Conservation (phyloP, 2,113 vertebrate species). For the Catagonus wagneri region DNA sequence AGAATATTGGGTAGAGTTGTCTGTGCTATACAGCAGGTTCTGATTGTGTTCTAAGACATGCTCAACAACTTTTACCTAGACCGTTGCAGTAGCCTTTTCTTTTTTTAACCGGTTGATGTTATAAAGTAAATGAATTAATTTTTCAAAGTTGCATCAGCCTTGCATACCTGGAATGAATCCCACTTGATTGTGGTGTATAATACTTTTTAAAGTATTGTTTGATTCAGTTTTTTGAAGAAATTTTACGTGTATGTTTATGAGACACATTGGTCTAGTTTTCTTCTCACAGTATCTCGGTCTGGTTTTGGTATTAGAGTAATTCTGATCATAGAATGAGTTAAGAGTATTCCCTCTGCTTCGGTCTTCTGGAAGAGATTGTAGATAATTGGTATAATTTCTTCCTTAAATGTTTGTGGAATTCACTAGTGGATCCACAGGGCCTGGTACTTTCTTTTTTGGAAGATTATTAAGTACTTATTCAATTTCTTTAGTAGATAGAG, state of each 20-base stretch:
- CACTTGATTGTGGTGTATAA: background rate
- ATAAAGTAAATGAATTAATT: background rate
- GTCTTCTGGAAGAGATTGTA: slow-evolving; percentile 25
- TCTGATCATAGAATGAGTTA: slow-evolving; percentile 16
- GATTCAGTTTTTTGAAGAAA: slow-evolving; percentile 52
- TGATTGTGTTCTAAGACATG: background rate
- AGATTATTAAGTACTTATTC: slow-evolving; percentile 6
- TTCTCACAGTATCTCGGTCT: slow-evolving; percentile 12
- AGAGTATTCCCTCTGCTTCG: background rate
- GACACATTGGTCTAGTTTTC: background rate
- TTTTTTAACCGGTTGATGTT: background rate
- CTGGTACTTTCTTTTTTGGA: slow-evolving; percentile 15
- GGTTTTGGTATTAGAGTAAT: slow-evolving; percentile 56
- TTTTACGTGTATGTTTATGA: background rate
- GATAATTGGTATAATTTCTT: slow-evolving; percentile 22
- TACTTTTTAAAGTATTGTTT: background rate
- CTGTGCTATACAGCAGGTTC: background rate
- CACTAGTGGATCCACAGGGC: background rate
- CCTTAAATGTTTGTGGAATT: slow-evolving; percentile 34
- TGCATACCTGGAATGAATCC: background rate
- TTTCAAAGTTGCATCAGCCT: background rate
- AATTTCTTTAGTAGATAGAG: slow-evolving; percentile 4
- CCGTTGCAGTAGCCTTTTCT: background rate
- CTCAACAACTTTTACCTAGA: background rate
- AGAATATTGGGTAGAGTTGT: no score